A percentile compares a stretch with the other conserved stretches of the same genome.
phyloP scores from a whole-genome alignment of 1,140 invertebrate genomes.

The Drosophila jambulina region DNA sequence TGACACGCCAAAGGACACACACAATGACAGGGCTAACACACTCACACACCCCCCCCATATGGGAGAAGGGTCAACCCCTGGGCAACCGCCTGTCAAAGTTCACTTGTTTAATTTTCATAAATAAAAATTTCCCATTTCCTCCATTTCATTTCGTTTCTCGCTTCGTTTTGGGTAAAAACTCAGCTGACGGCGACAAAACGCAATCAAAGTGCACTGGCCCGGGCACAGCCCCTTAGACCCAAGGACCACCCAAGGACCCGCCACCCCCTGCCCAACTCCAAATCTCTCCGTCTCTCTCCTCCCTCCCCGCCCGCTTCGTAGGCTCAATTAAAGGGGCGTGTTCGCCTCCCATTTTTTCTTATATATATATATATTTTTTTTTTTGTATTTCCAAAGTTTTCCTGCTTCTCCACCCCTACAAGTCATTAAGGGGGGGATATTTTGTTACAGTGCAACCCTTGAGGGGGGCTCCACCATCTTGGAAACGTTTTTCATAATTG shows the following conservation, averaged over 20 bases:
- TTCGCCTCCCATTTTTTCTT: slow-evolving; percentile 5
- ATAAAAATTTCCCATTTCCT: slow-evolving; percentile 64
- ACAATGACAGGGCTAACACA: slow-evolving; percentile 1
- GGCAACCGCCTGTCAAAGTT: slow-evolving; percentile 78
- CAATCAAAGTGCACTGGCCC: slow-evolving; percentile 78
- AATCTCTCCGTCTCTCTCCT: neutral
- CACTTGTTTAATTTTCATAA: slow-evolving; percentile 82
- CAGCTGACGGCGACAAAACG: slow-evolving; percentile 65
- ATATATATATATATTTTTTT: neutral
- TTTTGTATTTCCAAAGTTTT: slow-evolving; percentile 25
- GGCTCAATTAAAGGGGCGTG: slow-evolving; percentile 75
- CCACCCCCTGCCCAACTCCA: neutral
- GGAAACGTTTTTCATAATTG: slow-evolving; percentile 76
- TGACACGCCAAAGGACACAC: slow-evolving; percentile 56
- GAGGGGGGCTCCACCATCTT: slow-evolving; percentile 36
- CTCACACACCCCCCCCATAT: neutral
- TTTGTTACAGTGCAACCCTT: slow-evolving; percentile 3
- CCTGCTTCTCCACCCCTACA: neutral
- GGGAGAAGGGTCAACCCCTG: slow-evolving; percentile 55
- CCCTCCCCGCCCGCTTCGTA: slow-evolving; percentile 1
- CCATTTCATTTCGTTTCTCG: slow-evolving; percentile 5
- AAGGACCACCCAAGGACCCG: slow-evolving; percentile 3
- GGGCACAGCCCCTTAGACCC: slow-evolving; percentile 14
- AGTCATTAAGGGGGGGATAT: slow-evolving; percentile 16
- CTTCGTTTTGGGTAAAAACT: slow-evolving; percentile 66